phyloP scores from a whole-genome alignment of 2,113 vertebrate genomes.

The Labeo catla region DNA sequence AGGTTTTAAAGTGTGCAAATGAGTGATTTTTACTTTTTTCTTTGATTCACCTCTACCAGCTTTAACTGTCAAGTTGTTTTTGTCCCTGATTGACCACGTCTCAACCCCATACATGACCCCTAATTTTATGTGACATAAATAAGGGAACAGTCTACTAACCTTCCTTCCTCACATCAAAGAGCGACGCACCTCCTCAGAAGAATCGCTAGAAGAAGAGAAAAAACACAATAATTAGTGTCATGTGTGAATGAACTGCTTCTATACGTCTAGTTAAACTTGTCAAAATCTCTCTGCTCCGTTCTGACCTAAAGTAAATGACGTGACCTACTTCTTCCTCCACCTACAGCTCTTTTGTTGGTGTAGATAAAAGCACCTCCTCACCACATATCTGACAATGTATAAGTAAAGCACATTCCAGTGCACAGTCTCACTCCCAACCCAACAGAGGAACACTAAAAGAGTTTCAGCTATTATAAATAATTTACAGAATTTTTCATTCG shows the following conservation, averaged over 20 bases:
- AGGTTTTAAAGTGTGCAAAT: background rate
- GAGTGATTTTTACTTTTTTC: background rate
- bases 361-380: conserved; percentile 56
- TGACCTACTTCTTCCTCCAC: conserved; percentile 60
- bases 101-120: conserved; percentile 17
- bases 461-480: conserved; percentile 81
- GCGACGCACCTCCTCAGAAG: background rate
- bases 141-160: conserved; percentile 42
- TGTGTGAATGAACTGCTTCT: conserved; percentile 44
- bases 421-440: conserved; percentile 60
- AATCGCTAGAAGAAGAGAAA: conserved; percentile 36
- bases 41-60: background rate
- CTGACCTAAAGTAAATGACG: conserved; percentile 51
- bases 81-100: conserved; percentile 22
- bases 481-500: conserved; percentile 72
- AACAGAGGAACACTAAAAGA: conserved; percentile 76
- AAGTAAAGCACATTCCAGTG: conserved; percentile 55
- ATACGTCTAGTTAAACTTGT: conserved; percentile 47
- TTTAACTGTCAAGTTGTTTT: conserved; percentile 16
- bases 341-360: conserved; percentile 44
- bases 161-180: background rate
- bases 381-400: conserved; percentile 53
- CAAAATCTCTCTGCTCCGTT: conserved; percentile 28
- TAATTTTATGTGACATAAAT: conserved; percentile 28
- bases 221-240: conserved; percentile 47